Conservation (phyloP, 1,140 invertebrate genomes). For the Drosophila pallidifrons region DNA sequence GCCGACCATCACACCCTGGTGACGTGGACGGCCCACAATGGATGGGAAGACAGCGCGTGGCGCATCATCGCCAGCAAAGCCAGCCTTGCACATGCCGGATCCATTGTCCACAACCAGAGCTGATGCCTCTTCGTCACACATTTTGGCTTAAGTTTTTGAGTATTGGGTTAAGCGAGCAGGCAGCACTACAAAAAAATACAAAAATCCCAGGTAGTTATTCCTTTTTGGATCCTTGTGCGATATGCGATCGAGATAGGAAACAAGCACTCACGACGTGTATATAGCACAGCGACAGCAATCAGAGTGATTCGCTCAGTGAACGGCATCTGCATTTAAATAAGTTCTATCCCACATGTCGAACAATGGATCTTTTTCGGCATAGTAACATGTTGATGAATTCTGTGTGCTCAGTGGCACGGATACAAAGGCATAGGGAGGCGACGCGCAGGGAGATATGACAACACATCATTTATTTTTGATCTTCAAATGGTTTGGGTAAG, state of each 20-base stretch:
- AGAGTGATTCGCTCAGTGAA: conserved; percentile 73
- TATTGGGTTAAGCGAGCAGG: conserved; percentile 48
- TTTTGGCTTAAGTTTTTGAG: conserved; percentile 51
- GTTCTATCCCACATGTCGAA: conserved; percentile 68
- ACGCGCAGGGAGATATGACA: conserved; percentile 15
- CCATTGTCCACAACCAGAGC: conserved; percentile 96
- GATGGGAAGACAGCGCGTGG: conserved; percentile 92
- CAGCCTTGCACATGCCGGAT: conserved; percentile 95
- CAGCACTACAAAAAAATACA: conserved; percentile 51
- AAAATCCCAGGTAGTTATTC: conserved; percentile 6
- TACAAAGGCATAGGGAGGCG: conserved; percentile 7
- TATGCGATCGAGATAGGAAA: not conserved
- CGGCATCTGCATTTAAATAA: conserved; percentile 71
- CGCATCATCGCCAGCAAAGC: conserved; percentile 88
- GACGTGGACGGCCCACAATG: conserved; percentile 89
- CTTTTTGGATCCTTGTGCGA: conserved; percentile 39
- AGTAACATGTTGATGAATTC: conserved; percentile 81
- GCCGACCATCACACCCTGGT: conserved; percentile 97
- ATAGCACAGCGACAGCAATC: conserved; percentile 80
- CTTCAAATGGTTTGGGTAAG: not conserved
- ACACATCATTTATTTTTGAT: conserved; percentile 40
- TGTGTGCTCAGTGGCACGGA: conserved; percentile 18
- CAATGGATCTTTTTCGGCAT: conserved; percentile 66
- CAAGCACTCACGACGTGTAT: conserved; percentile 77
- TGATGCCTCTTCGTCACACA: conserved; percentile 93